Conservation (phyloP, 2,888 invertebrate genomes). For the Cephus rjabovi region DNA sequence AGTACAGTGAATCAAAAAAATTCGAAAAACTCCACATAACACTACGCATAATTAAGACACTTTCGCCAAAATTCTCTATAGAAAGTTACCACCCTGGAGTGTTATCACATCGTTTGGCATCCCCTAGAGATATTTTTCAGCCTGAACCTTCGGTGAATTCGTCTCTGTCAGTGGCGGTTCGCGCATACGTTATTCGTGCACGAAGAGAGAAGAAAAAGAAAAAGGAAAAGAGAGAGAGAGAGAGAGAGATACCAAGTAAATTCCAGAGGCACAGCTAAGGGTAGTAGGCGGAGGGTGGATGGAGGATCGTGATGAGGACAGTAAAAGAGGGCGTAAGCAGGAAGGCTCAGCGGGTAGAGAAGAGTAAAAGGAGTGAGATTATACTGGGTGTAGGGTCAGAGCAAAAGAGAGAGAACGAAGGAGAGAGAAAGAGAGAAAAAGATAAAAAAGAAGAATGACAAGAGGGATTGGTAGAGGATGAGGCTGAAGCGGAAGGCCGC, state of each 20-base stretch:
- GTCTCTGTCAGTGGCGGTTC: constrained; percentile 12
- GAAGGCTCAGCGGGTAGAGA: neutral
- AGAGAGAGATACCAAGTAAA: neutral
- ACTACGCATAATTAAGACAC: neutral
- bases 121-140: neutral
- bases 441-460: no score
- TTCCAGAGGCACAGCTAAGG: neutral
- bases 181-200: neutral
- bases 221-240: neutral
- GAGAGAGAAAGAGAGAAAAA: no score
- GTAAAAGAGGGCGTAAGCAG: neutral
- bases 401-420: no score
- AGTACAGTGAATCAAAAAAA: neutral
- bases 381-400: no score
- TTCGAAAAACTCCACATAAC: neutral
- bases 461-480: no score
- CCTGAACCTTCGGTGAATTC: constrained; percentile 6
- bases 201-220: neutral
- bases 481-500: neutral
- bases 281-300: neutral
- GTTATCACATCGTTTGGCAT: neutral
- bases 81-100: neutral
- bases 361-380: no score
- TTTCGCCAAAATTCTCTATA: neutral
- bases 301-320: neutral